phyloP scores from a whole-genome alignment of 1,140 invertebrate species.

The Sitophilus oryzae region DNA sequence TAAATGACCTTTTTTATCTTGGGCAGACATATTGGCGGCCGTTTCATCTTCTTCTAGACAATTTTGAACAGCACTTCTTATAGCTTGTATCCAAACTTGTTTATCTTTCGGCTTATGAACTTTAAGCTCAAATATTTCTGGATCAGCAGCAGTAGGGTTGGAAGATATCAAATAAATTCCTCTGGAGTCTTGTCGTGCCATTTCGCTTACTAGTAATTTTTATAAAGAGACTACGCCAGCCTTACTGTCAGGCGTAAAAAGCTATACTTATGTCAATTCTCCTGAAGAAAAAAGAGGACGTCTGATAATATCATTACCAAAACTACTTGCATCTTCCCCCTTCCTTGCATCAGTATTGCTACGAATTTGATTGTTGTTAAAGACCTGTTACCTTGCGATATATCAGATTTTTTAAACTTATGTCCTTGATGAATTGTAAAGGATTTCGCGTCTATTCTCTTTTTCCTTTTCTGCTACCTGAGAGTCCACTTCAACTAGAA shows the following conservation, averaged over 20 bases:
- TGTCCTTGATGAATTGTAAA: conserved; percentile 72
- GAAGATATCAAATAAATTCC: conserved; percentile 86
- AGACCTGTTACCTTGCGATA: conserved; percentile 73
- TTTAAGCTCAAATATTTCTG: conserved; percentile 94
- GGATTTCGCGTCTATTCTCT: conserved; percentile 88
- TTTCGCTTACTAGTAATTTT: conserved; percentile 86
- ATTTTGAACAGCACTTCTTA: conserved; percentile 64
- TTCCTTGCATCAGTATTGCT: conserved; percentile 76
- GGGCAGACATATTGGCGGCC: conserved; percentile 58
- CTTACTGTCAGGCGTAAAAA: conserved; percentile 83
- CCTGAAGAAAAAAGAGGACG: conserved; percentile 84
- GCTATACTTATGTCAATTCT: conserved; percentile 75
- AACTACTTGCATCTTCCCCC: conserved; percentile 75
- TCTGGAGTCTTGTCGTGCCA: conserved; percentile 80
- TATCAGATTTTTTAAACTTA: conserved; percentile 93
- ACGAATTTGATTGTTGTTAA: conserved; percentile 86
- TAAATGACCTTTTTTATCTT: conserved; percentile 63
- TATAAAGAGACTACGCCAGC: conserved; percentile 85
- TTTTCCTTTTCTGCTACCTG: conserved; percentile 88
- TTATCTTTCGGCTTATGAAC: conserved; percentile 84
- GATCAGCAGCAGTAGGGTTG: conserved; percentile 80
- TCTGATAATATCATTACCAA: conserved; percentile 86
- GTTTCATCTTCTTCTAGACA: conserved; percentile 65
- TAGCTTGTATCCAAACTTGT: conserved; percentile 79
- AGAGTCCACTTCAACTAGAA: conserved; percentile 81